Evolutionary conservation across 1,140 invertebrate genomes (phyloP).

Genomic region (Micrasema longulum): DNA sequence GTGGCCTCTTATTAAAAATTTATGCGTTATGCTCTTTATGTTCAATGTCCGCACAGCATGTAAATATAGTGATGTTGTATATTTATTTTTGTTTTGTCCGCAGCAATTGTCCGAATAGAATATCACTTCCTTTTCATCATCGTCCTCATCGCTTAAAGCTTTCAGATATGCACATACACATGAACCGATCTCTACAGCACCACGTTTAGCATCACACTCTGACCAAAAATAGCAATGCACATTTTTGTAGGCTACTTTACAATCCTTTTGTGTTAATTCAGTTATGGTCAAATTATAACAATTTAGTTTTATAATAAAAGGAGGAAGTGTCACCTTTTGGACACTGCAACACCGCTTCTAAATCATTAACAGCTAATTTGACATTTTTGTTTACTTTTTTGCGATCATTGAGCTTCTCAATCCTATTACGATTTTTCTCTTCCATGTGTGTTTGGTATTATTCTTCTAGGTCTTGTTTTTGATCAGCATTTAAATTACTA

Average conservation of each 20-base stretch:
- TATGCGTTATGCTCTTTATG: constrained; percentile 60
- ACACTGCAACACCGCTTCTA: constrained; percentile 58
- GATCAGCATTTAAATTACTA: too few species aligned
- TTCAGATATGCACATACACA: constrained; percentile 58
- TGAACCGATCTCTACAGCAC: constrained; percentile 62
- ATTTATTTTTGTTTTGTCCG: too few species aligned
- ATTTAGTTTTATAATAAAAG: constrained; percentile 63
- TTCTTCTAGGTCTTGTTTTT: too few species aligned
- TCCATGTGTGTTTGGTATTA: background rate
- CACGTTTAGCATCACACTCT: constrained; percentile 61
- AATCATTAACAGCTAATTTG: constrained; percentile 57
- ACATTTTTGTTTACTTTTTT: too few species aligned
- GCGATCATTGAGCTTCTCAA: constrained; percentile 55
- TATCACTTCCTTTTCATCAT: constrained; percentile 56
- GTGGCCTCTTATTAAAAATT: constrained; percentile 59
- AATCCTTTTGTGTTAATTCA: too few species aligned
- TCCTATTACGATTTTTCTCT: constrained; percentile 32
- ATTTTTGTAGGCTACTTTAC: too few species aligned
- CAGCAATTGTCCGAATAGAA: too few species aligned
- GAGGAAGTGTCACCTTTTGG: constrained; percentile 57
- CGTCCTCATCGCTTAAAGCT: constrained; percentile 47
- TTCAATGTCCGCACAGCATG: too few species aligned
- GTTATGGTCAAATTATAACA: too few species aligned
- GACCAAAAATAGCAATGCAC: constrained; percentile 63
- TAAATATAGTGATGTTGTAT: constrained; percentile 56